These are phyloP conservation scores for Pituophis catenifer DNA, from an alignment of 2,113 vertebrate genomes.

Conservation along the genomic window DNA sequence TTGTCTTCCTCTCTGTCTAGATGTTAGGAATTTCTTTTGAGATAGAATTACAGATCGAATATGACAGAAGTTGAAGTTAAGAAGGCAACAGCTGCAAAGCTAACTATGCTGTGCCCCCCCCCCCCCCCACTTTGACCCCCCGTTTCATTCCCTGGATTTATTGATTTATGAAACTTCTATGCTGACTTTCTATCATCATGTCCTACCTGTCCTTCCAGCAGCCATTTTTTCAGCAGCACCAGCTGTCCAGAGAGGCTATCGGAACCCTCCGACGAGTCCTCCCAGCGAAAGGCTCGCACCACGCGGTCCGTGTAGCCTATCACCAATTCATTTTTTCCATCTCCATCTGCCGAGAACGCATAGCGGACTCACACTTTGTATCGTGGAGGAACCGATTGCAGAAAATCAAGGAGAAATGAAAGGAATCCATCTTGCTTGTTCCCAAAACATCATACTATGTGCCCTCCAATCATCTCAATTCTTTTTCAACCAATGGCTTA, in stretches of 20 bases:
- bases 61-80: background rate
- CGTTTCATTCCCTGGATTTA: background rate
- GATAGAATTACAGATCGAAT: background rate
- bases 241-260: conserved; percentile 83
- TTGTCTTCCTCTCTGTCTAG: too few species aligned
- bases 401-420: background rate
- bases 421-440: background rate
- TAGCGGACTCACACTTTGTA: background rate
- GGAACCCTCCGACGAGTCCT: conserved; percentile 75
- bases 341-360: conserved; percentile 79
- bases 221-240: conserved; percentile 93
- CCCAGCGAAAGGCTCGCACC: conserved; percentile 95
- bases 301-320: conserved; percentile 97
- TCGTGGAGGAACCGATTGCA: rapidly evolving
- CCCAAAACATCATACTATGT: too few species aligned
- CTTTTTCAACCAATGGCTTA: background rate
- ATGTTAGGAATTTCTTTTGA: background rate
- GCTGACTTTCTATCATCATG: background rate
- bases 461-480: background rate
- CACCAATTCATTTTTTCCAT: conserved; percentile 88
- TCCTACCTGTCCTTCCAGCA: conserved; percentile 92
- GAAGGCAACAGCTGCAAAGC: too few species aligned
- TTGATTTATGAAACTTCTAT: background rate
- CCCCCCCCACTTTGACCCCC: too few species aligned
- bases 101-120: too few species aligned